Evolutionary conservation across 2,888 invertebrate species (phyloP), one percentile per base, ranked within the genome.

Genomic region (Fabriciana adippe): DNA sequence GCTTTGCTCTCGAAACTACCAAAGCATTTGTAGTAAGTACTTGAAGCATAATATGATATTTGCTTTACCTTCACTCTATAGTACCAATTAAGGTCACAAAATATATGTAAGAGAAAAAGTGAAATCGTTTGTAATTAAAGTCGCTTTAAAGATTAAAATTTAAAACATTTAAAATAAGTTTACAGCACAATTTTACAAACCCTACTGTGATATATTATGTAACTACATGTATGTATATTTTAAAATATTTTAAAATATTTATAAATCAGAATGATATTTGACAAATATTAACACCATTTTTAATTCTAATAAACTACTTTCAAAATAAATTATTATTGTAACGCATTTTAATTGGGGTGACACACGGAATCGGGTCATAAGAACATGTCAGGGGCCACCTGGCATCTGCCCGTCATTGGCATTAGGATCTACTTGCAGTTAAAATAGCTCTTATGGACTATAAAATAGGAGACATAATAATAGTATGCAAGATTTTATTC

Each of bases 1-100:
- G 82, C 82, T 82, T 81, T 86, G 77, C 81, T 80, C 79, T 82
- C 73, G n/a, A 59, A 47, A 59, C 11, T 48, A 62, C 48, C 13
- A 62, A 31, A 26, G 45, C 21, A 18, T 55, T 60, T 56, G 26
- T 50, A 55, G 35, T 41, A 8, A 41, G 11, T 41, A 41, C 35
- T 41, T 11, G 35, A 41, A 41, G 35, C 1, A 8, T 41, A 41
- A 41, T 41, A 41, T 41, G 11, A 11, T 41, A 11, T 41, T 41
- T 41, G 35, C 35, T 41, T 41, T 41, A 41, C 8, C 35, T 41
- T 41, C 35, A 41, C 35, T 41, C 35, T 11, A 41, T 11, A 41
- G 35, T 41, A 41, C 35, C 35, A 41, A 41, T 41, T 41, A 41
- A 41, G 35, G 35, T 41, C 35, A 41, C 8, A 41, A 41, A 11